Conservation (phyloP, 2,888 invertebrate species). For the Eucriotettix oculatus region DNA sequence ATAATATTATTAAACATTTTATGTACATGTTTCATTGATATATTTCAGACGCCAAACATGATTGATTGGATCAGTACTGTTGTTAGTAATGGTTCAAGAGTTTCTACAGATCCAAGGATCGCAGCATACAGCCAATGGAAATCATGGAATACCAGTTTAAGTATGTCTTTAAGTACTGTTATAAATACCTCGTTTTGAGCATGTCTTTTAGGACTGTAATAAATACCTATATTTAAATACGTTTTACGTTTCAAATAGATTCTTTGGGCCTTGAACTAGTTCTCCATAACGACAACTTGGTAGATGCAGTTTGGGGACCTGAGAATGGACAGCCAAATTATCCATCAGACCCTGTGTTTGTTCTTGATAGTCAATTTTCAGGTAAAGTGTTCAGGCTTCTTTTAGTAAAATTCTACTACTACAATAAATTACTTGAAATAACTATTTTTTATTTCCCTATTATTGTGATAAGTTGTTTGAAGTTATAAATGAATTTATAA, state of each 20-base stretch:
- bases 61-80: conserved; percentile 17
- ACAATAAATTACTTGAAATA: too few relatives aligned
- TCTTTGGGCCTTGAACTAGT: conserved; percentile 16
- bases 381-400: conserved; percentile 10
- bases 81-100: conserved; percentile 13
- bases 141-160: conserved; percentile 9
- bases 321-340: conserved; percentile 19
- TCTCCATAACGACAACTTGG: conserved; percentile 17
- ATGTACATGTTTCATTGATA: background rate
- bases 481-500: too few relatives aligned
- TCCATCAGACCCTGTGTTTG: conserved; percentile 22
- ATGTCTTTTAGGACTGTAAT: background rate
- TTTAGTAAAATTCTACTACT: too few relatives aligned
- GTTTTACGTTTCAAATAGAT: conserved; percentile 6
- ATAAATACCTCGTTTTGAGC: too few relatives aligned
- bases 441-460: too few relatives aligned
- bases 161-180: conserved; percentile 3
- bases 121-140: conserved; percentile 17
- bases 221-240: background rate
- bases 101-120: conserved; percentile 19
- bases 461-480: too few relatives aligned
- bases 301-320: conserved; percentile 26
- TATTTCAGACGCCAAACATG: conserved; percentile 14
- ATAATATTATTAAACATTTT: too few relatives aligned
- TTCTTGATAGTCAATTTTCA: conserved; percentile 21